Percentiles rank a stretch among this genome's conserved stretches.
These are phyloP conservation scores for Oryzias woworae DNA, from an alignment of 2,113 vertebrate genomes.

Conservation along the genomic window DNA sequence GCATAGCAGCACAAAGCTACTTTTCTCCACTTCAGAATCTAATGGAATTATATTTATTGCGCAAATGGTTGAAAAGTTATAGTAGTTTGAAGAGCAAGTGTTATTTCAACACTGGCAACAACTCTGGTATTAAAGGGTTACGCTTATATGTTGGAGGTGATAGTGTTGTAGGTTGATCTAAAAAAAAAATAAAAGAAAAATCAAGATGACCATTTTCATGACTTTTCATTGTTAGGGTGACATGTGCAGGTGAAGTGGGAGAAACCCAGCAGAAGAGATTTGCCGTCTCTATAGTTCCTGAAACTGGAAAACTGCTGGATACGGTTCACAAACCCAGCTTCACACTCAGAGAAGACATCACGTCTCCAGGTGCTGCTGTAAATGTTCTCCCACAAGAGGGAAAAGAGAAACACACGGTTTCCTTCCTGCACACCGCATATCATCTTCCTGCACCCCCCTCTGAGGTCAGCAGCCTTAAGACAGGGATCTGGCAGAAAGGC, in stretches of 20 bases:
- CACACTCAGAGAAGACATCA: constrained; percentile 1
- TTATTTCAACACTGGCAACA: no score
- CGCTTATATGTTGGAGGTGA: no score
- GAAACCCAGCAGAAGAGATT: constrained; percentile 46
- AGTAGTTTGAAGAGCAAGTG: no score
- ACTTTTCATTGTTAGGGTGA: neutral
- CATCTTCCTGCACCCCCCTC: constrained; percentile 12
- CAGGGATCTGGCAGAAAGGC: constrained; percentile 25
- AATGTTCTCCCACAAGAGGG: constrained; percentile 25
- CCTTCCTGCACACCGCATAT: neutral
- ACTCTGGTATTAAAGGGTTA: no score
- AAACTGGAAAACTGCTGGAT: constrained; percentile 23
- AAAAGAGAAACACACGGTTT: constrained; percentile 27
- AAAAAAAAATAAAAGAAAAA: no score
- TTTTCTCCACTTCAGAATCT: no score
- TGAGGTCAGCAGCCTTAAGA: constrained; percentile 38
- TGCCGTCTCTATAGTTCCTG: constrained; percentile 4
- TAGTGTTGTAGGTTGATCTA: no score
- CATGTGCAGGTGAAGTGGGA: constrained; percentile 34
- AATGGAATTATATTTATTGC: no score
- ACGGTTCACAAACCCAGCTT: constrained; percentile 3
- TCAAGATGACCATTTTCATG: no score
- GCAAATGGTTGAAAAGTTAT: no score
- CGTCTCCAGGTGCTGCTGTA: constrained; percentile 23
- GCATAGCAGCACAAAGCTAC: no score